phyloP scores from a whole-genome alignment of 2,888 invertebrate genomes.

The Dynastes maya region DNA sequence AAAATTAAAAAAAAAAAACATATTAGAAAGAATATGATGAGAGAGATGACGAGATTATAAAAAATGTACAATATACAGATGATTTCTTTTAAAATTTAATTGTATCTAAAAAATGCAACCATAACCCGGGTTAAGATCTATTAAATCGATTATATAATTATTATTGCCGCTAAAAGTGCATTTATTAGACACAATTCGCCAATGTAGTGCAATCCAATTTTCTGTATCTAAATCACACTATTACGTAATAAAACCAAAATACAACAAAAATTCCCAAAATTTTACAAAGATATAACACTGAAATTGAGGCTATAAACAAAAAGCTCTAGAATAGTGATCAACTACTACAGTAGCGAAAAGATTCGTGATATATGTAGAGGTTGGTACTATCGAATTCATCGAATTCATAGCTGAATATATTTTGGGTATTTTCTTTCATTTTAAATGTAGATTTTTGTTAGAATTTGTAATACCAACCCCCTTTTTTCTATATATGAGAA shows the following conservation, averaged over 20 bases:
- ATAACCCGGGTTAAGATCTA: not conserved
- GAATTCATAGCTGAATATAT: not conserved
- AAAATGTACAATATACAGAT: not conserved
- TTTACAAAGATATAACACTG: not conserved
- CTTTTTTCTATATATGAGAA: not conserved
- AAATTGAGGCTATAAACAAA: not conserved
- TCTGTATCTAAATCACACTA: not conserved
- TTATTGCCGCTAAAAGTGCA: not conserved
- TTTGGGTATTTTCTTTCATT: not conserved
- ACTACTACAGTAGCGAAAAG: conserved; percentile 10
- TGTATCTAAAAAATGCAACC: conserved; percentile 15
- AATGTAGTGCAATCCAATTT: conserved; percentile 1
- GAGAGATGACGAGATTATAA: not conserved
- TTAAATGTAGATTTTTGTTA: not conserved
- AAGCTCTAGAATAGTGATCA: not conserved
- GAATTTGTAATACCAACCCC: not conserved
- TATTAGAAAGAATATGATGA: not conserved
- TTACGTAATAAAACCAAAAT: not conserved
- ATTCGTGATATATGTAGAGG: not conserved
- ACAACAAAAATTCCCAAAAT: not conserved
- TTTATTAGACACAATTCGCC: conserved; percentile 22
- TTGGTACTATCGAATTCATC: not conserved
- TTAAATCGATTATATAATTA: not conserved
- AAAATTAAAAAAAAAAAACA: not conserved
- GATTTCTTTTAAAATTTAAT: not conserved